A percentile compares a stretch with the other conserved stretches of the same genome.
Conservation (phyloP, 2,888 invertebrate genomes). For the Quadriops clusia region DNA sequence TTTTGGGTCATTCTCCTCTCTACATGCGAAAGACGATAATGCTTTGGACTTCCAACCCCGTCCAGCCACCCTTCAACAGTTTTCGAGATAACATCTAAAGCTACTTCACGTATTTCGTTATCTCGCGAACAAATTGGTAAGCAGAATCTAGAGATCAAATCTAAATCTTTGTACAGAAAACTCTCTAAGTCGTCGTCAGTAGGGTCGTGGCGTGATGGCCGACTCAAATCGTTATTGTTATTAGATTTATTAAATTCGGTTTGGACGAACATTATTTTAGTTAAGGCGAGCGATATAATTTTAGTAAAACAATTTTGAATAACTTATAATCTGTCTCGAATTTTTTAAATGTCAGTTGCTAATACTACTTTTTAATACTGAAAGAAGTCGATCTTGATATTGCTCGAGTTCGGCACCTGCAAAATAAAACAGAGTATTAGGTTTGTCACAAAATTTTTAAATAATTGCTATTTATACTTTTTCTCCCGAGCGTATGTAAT, state of each 20-base stretch:
- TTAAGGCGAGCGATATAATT: conserved; percentile 19
- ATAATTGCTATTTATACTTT: too few species aligned
- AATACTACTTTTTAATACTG: conserved; percentile 5
- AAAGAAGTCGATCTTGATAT: too few species aligned
- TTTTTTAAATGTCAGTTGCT: conserved; percentile 7
- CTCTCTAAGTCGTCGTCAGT: conserved; percentile 23
- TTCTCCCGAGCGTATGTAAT: too few species aligned
- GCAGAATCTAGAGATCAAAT: conserved; percentile 40
- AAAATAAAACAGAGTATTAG: too few species aligned
- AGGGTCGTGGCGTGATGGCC: conserved; percentile 17
- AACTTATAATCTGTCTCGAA: conserved; percentile 11
- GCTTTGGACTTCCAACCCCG: conserved; percentile 40
- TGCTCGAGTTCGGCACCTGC: too few species aligned
- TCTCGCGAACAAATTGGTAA: conserved; percentile 43
- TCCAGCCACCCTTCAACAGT: conserved; percentile 44
- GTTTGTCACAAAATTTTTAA: too few species aligned
- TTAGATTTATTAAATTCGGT: conserved; percentile 31
- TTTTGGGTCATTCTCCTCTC: conserved; percentile 29
- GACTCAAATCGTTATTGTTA: conserved; percentile 29
- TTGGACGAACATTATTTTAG: conserved; percentile 30
- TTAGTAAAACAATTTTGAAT: conserved; percentile 11
- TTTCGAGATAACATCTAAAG: conserved; percentile 40
- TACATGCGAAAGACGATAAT: conserved; percentile 31
- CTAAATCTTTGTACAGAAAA: conserved; percentile 34
- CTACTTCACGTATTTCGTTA: conserved; percentile 39